Evolutionary conservation across 1,140 invertebrate species (phyloP), one percentile per base, ranked within the genome.

Genomic region (Drosophila santomea): DNA sequence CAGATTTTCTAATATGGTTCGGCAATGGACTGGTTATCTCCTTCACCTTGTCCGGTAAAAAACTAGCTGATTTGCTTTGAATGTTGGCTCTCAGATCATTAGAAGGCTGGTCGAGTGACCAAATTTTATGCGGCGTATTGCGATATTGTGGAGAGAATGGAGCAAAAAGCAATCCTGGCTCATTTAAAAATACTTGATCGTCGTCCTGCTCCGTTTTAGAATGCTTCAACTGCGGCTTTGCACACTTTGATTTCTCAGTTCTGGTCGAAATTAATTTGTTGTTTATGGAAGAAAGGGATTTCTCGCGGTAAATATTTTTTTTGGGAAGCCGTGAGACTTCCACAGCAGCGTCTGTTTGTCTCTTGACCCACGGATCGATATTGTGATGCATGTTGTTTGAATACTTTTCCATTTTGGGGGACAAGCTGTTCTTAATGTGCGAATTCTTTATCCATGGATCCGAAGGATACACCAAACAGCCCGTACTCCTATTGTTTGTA

Each of bases 381-480:
- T 41, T 67, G 39, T 57, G 55, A 11, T 38, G 36, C 60, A 50
- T 36, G 45, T 50, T 69, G 45, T 52, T 69, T 32, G 56, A 56
- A 78, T 57, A 48, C 54, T 54, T 66, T 11, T 50, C 62, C n/a
- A 36, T 14, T 44, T 73, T 43, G 5, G 51, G 51, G 11, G 38
- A 36, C 12, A 57, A 44, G 23, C 20, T 45, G 12, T 17, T 25
- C 36, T 73, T 74, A 4, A 50, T 38, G 12, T 88, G 78, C 8
- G 63, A 55, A 74, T 91, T 92, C 62, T 92, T 93, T 23, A 91
- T 89, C 92, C 92, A 93, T 12, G 92, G 92, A 74, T 93, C 91
- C 36, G 82, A 83, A 17, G 84, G 78, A 63, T 90, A 86, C 4
- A 86, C 75, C 35, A 92, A 69, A 45, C 91, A 92, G 25, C 90